phyloP scores from a whole-genome alignment of 2,113 vertebrate species.

The Myodes glareolus region DNA sequence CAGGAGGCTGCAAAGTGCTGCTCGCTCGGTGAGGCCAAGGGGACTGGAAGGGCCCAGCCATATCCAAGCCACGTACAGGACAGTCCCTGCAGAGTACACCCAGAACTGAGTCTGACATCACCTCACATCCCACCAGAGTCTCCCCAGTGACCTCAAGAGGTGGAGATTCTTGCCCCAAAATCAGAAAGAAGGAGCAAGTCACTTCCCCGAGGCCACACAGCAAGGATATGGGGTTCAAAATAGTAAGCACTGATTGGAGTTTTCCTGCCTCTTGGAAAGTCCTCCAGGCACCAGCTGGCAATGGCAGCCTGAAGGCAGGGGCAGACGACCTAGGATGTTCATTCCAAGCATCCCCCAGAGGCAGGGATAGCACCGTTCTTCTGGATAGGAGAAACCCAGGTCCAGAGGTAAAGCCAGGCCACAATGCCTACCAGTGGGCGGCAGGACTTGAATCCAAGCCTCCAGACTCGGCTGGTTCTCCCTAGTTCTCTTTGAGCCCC shows the following conservation, averaged over 20 bases:
- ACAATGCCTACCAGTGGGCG: background rate
- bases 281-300: background rate
- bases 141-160: background rate
- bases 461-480: background rate
- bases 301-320: background rate
- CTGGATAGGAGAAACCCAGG: background rate
- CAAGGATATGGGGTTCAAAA: background rate
- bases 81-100: background rate
- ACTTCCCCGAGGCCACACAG: background rate
- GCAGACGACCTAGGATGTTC: background rate
- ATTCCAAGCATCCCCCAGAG: no score
- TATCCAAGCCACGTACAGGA: background rate
- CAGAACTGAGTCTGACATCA: background rate
- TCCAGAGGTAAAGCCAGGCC: constrained; percentile 24
- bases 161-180: background rate
- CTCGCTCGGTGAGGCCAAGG: rapidly evolving
- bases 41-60: background rate
- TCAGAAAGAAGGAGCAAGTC: background rate
- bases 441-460: constrained; percentile 5
- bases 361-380: background rate
- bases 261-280: no score
- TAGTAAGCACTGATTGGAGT: rapidly evolving
- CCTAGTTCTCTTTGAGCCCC: background rate
- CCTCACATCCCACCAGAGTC: background rate
- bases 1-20: background rate